phyloP scores from a whole-genome alignment of 2,113 vertebrate genomes.

The Sorex araneus region DNA sequence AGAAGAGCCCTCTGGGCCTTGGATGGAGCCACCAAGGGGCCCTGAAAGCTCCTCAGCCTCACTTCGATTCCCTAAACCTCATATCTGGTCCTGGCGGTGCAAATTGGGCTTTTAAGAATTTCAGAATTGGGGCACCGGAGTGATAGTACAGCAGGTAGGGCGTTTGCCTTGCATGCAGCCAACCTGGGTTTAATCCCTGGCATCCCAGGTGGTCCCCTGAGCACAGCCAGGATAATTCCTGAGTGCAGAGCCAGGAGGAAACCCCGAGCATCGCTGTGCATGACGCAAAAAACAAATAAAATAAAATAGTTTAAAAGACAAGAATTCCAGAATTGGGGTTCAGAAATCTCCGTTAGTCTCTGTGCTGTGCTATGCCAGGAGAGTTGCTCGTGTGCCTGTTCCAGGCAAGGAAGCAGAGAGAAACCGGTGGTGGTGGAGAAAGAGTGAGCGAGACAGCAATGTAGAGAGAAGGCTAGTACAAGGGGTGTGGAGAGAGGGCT shows the following conservation, averaged over 20 bases:
- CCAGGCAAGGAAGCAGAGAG: not conserved
- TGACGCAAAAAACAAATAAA: too few relatives aligned
- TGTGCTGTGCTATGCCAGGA: not conserved
- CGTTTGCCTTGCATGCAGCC: too few relatives aligned
- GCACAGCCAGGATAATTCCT: too few relatives aligned
- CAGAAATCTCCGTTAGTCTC: not conserved
- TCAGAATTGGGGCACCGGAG: not conserved
- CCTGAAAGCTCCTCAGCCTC: not conserved
- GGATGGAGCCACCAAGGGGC: not conserved
- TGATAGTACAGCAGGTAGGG: too few relatives aligned
- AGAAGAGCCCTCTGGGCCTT: not conserved
- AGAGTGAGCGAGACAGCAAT: not conserved
- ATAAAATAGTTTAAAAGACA: too few relatives aligned
- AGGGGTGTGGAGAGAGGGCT: not conserved
- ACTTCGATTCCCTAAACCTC: not conserved
- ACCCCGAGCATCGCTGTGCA: too few relatives aligned
- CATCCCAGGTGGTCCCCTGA: too few relatives aligned
- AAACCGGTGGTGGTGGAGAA: not conserved
- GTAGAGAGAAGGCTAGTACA: not conserved
- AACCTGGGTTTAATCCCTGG: too few relatives aligned
- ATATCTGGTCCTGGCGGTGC: accelerated
- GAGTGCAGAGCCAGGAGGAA: too few relatives aligned
- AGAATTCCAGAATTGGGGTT: not conserved
- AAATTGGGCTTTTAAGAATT: not conserved
- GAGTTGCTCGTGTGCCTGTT: not conserved